Base-by-base conservation (phyloP, 2,888 invertebrate species). In the Zonitis immaculata region DNA sequence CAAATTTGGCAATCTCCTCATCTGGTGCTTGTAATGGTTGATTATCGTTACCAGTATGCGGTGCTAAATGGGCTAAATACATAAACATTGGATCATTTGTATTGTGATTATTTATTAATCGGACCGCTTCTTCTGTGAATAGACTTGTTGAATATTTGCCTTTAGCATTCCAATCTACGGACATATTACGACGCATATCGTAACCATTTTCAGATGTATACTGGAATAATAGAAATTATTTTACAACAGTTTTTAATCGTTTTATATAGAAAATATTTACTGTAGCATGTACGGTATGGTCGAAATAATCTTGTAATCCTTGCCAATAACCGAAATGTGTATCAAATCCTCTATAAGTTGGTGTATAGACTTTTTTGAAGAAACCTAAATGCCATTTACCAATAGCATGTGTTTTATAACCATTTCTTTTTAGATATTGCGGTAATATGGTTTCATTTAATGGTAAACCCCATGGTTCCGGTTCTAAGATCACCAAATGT, bases 341-440 rank as follows among this genome's bases (percentile, higher is more conserved):
- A 62, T 90, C 86, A 67, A 90, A 95, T 3, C 92, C 92, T 49
- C 91, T 80, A 49, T 79, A 80, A 2, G 82, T 83, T 0, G 91
- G 92, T 2, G 88, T 82, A 70, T 83, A 90, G 62, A 84, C 84
- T 48, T 80, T 78, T 49, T 80, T 79, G 58, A 84, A 86, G 78
- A 86, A 90, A 1, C 95, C 95, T 53, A 95, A 81, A 72, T 90
- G 88, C 91, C 91, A 91, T 77, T 92, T 92, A 11, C 92, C 92
- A 11, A 92, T 82, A 30, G 88, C 84, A 70, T 88, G 86, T 0
- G 89, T 89, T 18, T 76, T 74, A 72, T 91, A 93, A 7, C 90
- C 90, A 49, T 78, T 74, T 22, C 77, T 78, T 66, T 80, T 80
- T 47, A 92, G 76, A 73, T 87, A 84, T 74, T 84, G 76, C 0